Evolutionary conservation across 2,797 vertebrate species (phyloP), one percentile per base, ranked within the genome.

Genomic region (Poecilia velifera): DNA sequence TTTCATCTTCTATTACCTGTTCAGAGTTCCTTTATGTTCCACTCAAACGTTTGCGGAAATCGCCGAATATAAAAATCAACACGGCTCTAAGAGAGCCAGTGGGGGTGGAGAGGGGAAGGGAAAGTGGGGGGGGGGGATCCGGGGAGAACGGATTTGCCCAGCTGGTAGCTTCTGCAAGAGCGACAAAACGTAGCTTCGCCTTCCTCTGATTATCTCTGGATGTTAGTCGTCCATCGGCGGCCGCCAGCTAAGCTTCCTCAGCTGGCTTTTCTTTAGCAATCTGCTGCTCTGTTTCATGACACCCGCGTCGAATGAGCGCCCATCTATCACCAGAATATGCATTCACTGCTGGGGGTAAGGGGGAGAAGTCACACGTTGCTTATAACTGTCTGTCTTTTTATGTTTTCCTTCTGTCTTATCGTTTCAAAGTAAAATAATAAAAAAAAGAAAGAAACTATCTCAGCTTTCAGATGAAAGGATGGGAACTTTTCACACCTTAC

Each of bases 201-300:
- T 81, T 66, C 85, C 89, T 94, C 94, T 94, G 92, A 94, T 94
- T 88, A 87, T 87, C 28, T 5, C 76, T 76, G 82, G 87, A 88
- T 86, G 84, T 81, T 88, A 6, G 80, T 76, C 62, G 36, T 82
- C 84, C 75, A 36, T 87, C 83, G 64, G 77, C 25, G 62, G 84
- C 83, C 68, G 66, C 84, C 85, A 46, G 82, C 84, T 62, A 87
- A 59, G 80, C 84, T 79, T 79, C 39, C 78, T 82, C 82, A 28
- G 83, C 88, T 78, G 84, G 73, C 73, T 85, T 28, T 72, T 66
- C 66, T 76, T 55, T 4, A 77, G 64, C 86, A 85, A 77, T 78
- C 84, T 76, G 82, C 87, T 34, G 72, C 87, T 73, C 47, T 0
- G 53, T 83, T 71, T 75, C 83, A 39, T 70, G 39, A 82, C 80